Percentiles rank a stretch among this genome's conserved stretches.
Conservation (phyloP, 2,113 vertebrate genomes). For the Nannobrachium achirus region DNA sequence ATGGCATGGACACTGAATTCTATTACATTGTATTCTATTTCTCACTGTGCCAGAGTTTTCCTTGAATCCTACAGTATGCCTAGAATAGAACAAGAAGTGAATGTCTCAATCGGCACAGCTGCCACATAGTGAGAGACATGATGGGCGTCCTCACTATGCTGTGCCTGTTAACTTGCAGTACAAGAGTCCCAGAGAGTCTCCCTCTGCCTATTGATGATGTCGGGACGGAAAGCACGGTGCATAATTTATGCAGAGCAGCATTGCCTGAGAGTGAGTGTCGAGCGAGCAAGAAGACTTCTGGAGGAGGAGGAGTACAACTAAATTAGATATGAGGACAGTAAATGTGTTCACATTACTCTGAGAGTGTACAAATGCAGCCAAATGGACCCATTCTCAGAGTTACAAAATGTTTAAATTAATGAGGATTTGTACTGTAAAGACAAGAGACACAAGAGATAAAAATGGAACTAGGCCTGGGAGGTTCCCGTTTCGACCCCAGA, state of each 20-base stretch:
- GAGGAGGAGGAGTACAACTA: slow-evolving; percentile 58
- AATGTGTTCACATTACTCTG: not conserved
- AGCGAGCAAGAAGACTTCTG: slow-evolving; percentile 16
- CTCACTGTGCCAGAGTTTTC: not conserved
- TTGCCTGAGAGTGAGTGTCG: slow-evolving; percentile 41
- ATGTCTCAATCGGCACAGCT: slow-evolving; percentile 10
- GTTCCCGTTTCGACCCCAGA: too few species aligned
- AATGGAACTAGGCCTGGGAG: too few species aligned
- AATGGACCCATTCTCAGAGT: not conserved
- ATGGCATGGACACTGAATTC: too few species aligned
- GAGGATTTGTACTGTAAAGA: too few species aligned
- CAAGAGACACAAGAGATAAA: too few species aligned
- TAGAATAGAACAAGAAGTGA: slow-evolving; percentile 6
- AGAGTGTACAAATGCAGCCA: not conserved
- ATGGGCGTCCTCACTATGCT: not conserved
- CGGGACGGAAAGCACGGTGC: slow-evolving; percentile 51
- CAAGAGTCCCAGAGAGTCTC: slow-evolving; percentile 26
- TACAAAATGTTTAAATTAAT: not conserved
- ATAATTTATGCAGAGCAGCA: slow-evolving; percentile 68
- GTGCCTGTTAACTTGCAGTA: slow-evolving; percentile 3
- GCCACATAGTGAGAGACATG: slow-evolving; percentile 15
- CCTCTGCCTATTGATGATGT: slow-evolving; percentile 13
- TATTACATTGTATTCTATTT: not conserved
- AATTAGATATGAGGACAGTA: slow-evolving; percentile 62
- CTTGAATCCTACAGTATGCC: not conserved